These are phyloP conservation scores for Tragelaphus scriptus DNA, from an alignment of 2,113 vertebrate species.

Conservation along the genomic window DNA sequence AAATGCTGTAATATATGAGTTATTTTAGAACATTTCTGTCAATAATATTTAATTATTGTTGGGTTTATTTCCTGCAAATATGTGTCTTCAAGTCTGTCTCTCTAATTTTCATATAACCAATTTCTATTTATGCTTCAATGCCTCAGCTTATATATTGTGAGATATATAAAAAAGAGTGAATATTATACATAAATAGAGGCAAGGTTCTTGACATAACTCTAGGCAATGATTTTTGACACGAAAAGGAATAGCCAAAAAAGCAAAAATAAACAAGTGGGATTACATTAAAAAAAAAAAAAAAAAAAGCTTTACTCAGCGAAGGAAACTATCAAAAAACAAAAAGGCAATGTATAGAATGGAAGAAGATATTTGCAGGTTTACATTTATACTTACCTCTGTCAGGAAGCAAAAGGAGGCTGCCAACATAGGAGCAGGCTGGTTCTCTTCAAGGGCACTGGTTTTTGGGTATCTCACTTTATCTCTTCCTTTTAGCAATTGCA, in stretches of 20 bases:
- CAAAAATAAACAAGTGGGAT: background rate
- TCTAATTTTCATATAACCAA: background rate
- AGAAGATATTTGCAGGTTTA: background rate
- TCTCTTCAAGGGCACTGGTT: background rate
- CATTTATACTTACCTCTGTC: background rate
- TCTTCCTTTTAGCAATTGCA: background rate
- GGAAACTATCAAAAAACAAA: background rate
- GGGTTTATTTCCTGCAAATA: background rate
- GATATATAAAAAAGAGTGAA: background rate
- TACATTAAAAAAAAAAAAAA: background rate
- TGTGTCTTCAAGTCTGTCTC: background rate
- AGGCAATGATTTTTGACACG: background rate
- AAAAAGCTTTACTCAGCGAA: background rate
- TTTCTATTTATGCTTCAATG: background rate
- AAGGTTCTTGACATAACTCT: background rate
- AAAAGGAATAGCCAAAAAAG: background rate
- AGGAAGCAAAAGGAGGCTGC: background rate
- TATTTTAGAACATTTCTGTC: background rate
- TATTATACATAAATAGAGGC: background rate
- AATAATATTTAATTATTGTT: background rate
- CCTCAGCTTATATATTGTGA: background rate
- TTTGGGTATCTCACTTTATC: background rate
- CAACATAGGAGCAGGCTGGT: background rate
- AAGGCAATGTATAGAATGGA: background rate
- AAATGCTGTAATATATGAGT: background rate